A percentile compares a stretch with the other conserved stretches of the same genome.
Evolutionary conservation across 2,797 vertebrate species (phyloP).

Genomic region (Xenops minutus): DNA sequence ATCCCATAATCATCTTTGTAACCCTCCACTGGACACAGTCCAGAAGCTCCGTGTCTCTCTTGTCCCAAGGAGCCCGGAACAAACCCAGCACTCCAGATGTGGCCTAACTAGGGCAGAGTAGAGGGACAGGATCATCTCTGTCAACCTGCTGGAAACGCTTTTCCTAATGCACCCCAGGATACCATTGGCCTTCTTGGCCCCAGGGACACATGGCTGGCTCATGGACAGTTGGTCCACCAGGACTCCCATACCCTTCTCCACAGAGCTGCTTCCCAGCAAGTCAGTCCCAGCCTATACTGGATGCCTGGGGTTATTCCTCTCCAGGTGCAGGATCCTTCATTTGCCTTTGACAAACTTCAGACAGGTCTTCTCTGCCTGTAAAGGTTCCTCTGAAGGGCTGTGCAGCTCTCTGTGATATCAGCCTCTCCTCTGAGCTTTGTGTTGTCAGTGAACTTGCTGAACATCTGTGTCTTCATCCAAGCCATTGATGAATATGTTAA

Average conservation of each 20-base stretch:
- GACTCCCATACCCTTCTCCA: background rate
- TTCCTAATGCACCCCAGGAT: background rate
- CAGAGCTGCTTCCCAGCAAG: background rate
- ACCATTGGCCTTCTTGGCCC: background rate
- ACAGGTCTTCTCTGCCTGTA: background rate
- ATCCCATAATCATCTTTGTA: accelerated
- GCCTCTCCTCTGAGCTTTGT: background rate
- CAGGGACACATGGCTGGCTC: background rate
- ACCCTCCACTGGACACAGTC: background rate
- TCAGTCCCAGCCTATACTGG: accelerated
- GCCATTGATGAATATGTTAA: background rate
- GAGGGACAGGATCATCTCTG: background rate
- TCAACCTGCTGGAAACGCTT: accelerated
- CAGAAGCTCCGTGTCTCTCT: background rate
- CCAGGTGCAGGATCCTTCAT: background rate
- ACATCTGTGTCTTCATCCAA: background rate
- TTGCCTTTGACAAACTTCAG: background rate
- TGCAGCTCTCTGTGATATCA: accelerated
- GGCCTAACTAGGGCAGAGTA: background rate
- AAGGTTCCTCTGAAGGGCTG: background rate
- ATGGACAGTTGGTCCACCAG: background rate
- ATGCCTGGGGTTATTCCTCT: background rate
- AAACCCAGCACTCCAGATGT: background rate
- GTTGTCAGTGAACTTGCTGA: background rate
- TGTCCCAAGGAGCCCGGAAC: background rate